phyloP scores from a whole-genome alignment of 2,888 invertebrate species.

The Thumatha senex region DNA sequence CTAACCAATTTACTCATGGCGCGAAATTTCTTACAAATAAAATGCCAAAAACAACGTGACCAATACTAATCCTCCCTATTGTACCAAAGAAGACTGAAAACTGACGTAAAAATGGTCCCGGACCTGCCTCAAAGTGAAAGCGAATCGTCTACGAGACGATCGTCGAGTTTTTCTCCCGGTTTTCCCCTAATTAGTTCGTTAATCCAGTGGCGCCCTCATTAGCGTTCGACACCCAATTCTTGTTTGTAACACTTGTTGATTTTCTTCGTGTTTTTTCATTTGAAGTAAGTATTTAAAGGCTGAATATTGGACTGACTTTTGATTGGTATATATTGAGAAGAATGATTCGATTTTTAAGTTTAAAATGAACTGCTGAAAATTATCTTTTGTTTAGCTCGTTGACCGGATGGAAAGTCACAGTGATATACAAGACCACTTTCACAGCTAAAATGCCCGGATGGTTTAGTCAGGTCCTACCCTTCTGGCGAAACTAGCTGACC shows the following conservation, averaged over 20 bases:
- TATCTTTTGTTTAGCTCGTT: too few relatives aligned
- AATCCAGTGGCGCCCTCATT: constrained; percentile 53
- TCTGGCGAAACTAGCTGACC: too few relatives aligned
- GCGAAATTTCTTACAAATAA: too few relatives aligned
- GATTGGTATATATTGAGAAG: background rate
- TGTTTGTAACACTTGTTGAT: constrained; percentile 39
- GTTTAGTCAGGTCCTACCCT: too few relatives aligned
- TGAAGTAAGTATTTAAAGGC: constrained; percentile 22
- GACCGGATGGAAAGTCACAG: too few relatives aligned
- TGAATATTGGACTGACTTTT: constrained; percentile 7
- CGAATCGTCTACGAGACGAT: constrained; percentile 52
- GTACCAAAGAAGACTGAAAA: constrained; percentile 66
- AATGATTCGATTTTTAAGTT: background rate
- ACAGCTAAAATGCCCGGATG: too few relatives aligned
- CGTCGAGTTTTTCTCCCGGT: constrained; percentile 54
- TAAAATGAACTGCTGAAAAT: too few relatives aligned
- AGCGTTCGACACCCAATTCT: constrained; percentile 39
- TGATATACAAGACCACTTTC: too few relatives aligned
- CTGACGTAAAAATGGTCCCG: constrained; percentile 80
- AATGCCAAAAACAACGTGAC: constrained; percentile 18
- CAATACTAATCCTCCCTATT: constrained; percentile 48
- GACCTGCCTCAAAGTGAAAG: constrained; percentile 75
- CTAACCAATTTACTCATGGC: too few relatives aligned
- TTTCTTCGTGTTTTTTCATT: constrained; percentile 24
- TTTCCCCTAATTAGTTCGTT: constrained; percentile 75